Evolutionary conservation across 2,797 vertebrate genomes (phyloP).

Genomic region (Aldrovandia affinis): DNA sequence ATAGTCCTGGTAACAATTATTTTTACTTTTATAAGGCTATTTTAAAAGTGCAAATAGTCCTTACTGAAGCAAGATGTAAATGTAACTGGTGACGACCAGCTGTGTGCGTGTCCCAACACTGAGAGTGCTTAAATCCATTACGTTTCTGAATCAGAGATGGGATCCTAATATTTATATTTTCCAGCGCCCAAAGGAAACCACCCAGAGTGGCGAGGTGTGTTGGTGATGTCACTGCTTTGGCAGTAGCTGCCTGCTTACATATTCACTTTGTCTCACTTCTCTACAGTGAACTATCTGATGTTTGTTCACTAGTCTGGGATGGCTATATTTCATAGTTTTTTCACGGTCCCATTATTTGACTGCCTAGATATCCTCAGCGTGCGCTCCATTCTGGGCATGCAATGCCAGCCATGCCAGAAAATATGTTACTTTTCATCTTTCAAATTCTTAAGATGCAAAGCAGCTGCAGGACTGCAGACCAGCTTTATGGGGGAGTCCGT

Average conservation of each 20-base stretch:
- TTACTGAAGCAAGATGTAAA: neutral
- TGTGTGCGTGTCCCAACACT: neutral
- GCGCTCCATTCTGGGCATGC: slow-evolving; percentile 62
- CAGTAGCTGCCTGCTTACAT: neutral
- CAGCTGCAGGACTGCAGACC: slow-evolving; percentile 56
- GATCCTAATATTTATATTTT: slow-evolving; percentile 13
- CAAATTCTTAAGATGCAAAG: slow-evolving; percentile 59
- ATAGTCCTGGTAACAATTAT: neutral
- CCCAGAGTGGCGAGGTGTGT: neutral
- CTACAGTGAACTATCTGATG: neutral
- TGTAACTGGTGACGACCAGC: neutral
- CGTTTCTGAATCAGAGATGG: neutral
- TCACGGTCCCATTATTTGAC: neutral
- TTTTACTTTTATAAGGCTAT: too few relatives aligned
- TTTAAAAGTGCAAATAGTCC: neutral
- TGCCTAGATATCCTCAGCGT: slow-evolving; percentile 47
- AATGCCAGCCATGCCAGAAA: slow-evolving; percentile 64
- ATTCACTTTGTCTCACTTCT: neutral
- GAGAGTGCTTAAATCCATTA: neutral
- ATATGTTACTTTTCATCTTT: slow-evolving; percentile 68
- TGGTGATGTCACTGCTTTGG: neutral
- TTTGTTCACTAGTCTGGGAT: neutral
- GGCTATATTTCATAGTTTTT: neutral
- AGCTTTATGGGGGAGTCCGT: slow-evolving; percentile 25
- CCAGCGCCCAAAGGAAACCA: neutral